Base-by-base conservation (phyloP, 1,140 invertebrate species). In the Propsilocerus akamusi region DNA sequence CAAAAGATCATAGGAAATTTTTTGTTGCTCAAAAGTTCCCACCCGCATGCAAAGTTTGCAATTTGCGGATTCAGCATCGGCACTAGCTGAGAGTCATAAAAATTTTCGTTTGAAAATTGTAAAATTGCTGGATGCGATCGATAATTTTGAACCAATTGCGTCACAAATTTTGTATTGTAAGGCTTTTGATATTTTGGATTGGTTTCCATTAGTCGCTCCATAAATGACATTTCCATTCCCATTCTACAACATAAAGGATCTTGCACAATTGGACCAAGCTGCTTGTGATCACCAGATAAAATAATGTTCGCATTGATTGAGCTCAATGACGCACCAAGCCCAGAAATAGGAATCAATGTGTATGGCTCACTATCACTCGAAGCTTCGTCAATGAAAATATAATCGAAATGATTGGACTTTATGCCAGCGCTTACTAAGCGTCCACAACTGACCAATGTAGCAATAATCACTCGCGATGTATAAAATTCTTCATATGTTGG, bases 301-400 rank as follows among this genome's bases (percentile, higher is more conserved):
- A 91, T 70, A 6, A 89, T 62, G 64, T 76, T 49, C 56, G 62
- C 56, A 57, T 52, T n/a, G 56, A 50, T 48, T 37, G 65, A 55
- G 24, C 67, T 63, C 10, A 50, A 51, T 7, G 54, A 47, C 22
- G 61, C 53, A 22, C 68, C 54, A 30, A 72, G 60, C 41, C 69
- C 61, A 51, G 65, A 58, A n/a, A 79, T 59, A 5, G 83, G 75
- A 57, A 89, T 77, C 46, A 86, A 58, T 5, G 74, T 68, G 55
- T 88, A 84, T 2, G 86, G 76, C 68, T 93, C 88, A 2, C 71
- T 77, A 1, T 81, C 78, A 59, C 90, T 86, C 12, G 85, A 86
- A 20, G 83, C 83, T 69, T 93, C 89, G 66, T 93, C 89, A 52
- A 92, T 75, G 61, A 93, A 86, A 41, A 88, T 67, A 61, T 89